phyloP scores from a whole-genome alignment of 2,113 vertebrate genomes.

The Rana temporaria region DNA sequence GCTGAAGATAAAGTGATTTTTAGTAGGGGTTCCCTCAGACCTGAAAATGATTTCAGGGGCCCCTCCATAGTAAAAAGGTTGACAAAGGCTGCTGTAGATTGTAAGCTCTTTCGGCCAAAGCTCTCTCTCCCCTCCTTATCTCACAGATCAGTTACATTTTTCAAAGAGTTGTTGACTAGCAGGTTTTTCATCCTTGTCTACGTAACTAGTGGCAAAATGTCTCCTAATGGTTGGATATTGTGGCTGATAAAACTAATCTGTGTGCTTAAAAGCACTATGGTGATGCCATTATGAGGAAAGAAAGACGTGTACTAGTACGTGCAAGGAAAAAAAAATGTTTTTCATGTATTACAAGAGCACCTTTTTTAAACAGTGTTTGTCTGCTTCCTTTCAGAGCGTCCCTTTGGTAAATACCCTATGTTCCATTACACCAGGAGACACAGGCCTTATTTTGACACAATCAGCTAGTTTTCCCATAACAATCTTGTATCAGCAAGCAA shows the following conservation, averaged over 20 bases:
- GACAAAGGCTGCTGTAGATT: no score
- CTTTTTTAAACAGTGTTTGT: not conserved
- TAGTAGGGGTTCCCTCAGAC: no score
- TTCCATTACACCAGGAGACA: not conserved
- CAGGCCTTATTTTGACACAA: constrained; percentile 62
- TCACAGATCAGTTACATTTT: not conserved
- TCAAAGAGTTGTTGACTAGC: not conserved
- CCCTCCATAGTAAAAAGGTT: no score
- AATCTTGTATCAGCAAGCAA: constrained; percentile 71
- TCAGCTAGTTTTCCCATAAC: constrained; percentile 67
- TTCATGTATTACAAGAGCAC: not conserved
- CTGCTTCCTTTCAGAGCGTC: not conserved
- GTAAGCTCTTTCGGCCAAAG: not conserved
- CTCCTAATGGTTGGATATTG: not conserved
- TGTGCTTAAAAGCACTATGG: constrained; percentile 2
- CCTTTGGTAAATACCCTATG: constrained; percentile 3
- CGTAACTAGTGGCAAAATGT: not conserved
- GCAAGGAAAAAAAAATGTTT: not conserved
- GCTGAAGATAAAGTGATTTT: no score
- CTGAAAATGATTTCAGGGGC: no score
- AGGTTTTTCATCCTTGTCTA: constrained; percentile 20
- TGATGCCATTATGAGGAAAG: not conserved
- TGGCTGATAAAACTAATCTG: constrained; percentile 5
- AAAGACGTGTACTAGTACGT: not conserved
- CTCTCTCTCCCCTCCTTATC: not conserved